These are phyloP conservation scores for Beroe ovata DNA, from an alignment of 37 sponge, comb jelly and placozoan species.

Conservation along the genomic window DNA sequence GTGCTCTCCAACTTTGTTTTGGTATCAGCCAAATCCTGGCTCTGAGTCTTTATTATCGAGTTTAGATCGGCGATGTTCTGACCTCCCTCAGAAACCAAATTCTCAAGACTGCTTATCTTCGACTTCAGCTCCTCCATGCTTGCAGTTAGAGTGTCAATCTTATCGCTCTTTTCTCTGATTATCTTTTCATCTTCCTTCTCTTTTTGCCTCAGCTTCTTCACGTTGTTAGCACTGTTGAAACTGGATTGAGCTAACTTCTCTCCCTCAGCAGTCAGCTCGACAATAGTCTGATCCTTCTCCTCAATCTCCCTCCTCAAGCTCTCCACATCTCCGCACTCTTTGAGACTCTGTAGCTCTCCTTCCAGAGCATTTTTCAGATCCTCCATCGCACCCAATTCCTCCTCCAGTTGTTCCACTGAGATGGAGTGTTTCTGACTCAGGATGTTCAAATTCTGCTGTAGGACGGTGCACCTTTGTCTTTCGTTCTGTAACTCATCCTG, in stretches of 20 bases:
- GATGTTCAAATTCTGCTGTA: slow-evolving; percentile 57
- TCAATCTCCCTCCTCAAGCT: background rate
- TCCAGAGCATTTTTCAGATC: slow-evolving; percentile 48
- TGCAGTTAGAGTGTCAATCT: slow-evolving; percentile 4
- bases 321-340: background rate
- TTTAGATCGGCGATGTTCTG: background rate
- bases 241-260: slow-evolving; percentile 61
- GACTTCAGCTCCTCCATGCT: slow-evolving; percentile 19
- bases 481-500: slow-evolving; percentile 49
- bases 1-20: background rate
- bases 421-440: slow-evolving; percentile 37
- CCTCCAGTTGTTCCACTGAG: background rate
- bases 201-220: slow-evolving; percentile 88
- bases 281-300: slow-evolving; percentile 49
- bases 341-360: background rate
- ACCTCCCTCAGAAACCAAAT: background rate
- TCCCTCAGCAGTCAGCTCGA: slow-evolving; percentile 28
- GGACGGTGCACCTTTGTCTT: background rate
- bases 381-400: slow-evolving; percentile 39
- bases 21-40: background rate
- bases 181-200: slow-evolving; percentile 82
- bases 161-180: slow-evolving; percentile 67
- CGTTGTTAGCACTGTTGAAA: slow-evolving; percentile 70
- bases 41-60: slow-evolving; percentile 13
- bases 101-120: background rate